These are phyloP conservation scores for Glaucomys volans DNA, from an alignment of 2,113 vertebrate genomes.

Conservation along the genomic window DNA sequence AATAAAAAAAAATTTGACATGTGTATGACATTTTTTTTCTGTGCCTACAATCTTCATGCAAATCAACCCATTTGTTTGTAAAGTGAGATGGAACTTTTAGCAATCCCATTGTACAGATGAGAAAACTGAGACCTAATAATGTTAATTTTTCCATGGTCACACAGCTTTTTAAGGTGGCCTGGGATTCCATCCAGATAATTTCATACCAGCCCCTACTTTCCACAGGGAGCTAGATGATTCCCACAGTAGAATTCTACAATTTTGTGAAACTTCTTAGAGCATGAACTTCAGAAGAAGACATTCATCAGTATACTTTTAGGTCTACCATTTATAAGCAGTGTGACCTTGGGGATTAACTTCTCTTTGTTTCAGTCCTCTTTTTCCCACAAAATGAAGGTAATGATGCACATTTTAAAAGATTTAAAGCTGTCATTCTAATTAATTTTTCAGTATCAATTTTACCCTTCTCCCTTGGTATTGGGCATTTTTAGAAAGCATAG, in stretches of 20 bases:
- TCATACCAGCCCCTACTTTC: not conserved
- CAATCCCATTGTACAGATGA: not conserved
- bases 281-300: not conserved
- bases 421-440: not conserved
- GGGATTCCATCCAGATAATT: too few relatives aligned
- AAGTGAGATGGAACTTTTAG: not conserved
- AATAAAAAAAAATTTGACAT: not conserved
- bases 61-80: not conserved
- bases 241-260: not conserved
- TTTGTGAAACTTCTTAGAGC: not conserved
- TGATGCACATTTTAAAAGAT: not conserved
- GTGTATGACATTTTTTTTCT: not conserved
- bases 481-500: not conserved
- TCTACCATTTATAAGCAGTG: not conserved
- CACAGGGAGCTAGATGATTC: fast-evolving
- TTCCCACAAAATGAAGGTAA: not conserved
- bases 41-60: not conserved
- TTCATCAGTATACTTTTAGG: fast-evolving
- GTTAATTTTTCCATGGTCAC: not conserved
- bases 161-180: not conserved
- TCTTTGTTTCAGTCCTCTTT: not conserved
- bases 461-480: not conserved
- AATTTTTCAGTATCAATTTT: not conserved
- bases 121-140: fast-evolving
- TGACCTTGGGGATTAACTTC: not conserved